These are phyloP conservation scores for Drosophila imparisetae DNA, from an alignment of 2,888 invertebrate genomes.

Conservation along the genomic window DNA sequence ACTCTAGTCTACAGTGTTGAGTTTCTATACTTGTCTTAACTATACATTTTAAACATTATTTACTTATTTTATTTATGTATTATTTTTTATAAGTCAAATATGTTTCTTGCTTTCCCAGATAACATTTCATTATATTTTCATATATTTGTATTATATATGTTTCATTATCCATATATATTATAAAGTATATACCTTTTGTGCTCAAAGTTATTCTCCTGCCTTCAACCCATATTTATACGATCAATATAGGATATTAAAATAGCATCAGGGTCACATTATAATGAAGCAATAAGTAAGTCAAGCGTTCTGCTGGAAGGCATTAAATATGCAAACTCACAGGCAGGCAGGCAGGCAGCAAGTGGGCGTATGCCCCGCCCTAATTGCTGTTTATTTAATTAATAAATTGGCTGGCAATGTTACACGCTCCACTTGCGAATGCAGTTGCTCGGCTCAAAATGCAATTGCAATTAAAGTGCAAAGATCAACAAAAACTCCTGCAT, in stretches of 20 bases:
- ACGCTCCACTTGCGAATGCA: conserved; percentile 10
- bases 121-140: neutral
- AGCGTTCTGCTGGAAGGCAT: conserved; percentile 36
- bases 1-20: neutral
- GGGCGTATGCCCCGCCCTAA: conserved; percentile 37
- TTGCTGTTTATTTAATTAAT: conserved; percentile 69
- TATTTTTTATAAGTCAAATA: neutral
- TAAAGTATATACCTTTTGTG: neutral
- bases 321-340: conserved; percentile 44
- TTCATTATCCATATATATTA: neutral
- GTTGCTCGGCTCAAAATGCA: conserved; percentile 46
- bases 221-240: neutral
- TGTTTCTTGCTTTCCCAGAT: neutral
- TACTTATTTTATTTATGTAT: neutral
- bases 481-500: conserved; percentile 61
- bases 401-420: conserved; percentile 35
- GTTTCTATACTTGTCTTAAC: too few relatives aligned
- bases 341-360: neutral
- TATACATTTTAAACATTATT: too few relatives aligned
- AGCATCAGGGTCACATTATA: neutral
- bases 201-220: neutral
- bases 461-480: conserved; percentile 69
- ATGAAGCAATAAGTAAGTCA: conserved; percentile 52
- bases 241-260: conserved; percentile 8
- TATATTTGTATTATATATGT: neutral